These are phyloP conservation scores for Aporophyla nigra DNA, from an alignment of 2,888 invertebrate species.

Conservation along the genomic window DNA sequence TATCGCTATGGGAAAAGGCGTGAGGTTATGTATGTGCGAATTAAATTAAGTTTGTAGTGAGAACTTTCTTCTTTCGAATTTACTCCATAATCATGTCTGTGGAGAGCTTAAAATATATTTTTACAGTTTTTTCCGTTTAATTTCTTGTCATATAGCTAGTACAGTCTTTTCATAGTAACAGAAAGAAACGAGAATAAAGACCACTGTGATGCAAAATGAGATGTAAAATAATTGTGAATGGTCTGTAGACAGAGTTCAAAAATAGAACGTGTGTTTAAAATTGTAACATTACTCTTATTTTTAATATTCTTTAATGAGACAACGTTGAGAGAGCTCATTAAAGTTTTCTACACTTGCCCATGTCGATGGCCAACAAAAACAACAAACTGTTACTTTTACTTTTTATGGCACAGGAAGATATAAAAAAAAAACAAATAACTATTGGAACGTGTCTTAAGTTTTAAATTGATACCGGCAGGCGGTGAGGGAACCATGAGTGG, in stretches of 20 bases:
- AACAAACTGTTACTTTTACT: slow-evolving; percentile 28
- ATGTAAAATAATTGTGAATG: neutral
- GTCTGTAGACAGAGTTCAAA: neutral
- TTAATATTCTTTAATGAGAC: neutral
- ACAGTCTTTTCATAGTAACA: too few species aligned
- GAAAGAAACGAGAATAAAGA: neutral
- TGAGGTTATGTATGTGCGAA: neutral
- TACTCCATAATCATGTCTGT: neutral
- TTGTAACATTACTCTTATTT: neutral
- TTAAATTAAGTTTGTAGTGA: neutral
- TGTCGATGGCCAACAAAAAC: slow-evolving; percentile 18
- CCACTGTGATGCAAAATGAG: neutral
- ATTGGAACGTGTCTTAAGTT: slow-evolving; percentile 61
- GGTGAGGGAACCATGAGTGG: slow-evolving; percentile 83
- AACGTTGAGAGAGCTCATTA: slow-evolving; percentile 29
- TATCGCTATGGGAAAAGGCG: neutral
- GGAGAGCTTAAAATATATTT: too few species aligned
- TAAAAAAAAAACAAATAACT: slow-evolving; percentile 54
- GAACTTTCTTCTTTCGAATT: too few species aligned
- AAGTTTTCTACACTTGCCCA: slow-evolving; percentile 2
- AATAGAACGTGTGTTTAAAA: neutral
- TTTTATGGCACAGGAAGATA: slow-evolving; percentile 34
- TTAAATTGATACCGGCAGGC: slow-evolving; percentile 76
- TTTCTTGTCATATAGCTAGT: neutral
- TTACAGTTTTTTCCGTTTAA: neutral